Base-by-base conservation (phyloP, 2,113 vertebrate genomes). In the Struthio camelus region DNA sequence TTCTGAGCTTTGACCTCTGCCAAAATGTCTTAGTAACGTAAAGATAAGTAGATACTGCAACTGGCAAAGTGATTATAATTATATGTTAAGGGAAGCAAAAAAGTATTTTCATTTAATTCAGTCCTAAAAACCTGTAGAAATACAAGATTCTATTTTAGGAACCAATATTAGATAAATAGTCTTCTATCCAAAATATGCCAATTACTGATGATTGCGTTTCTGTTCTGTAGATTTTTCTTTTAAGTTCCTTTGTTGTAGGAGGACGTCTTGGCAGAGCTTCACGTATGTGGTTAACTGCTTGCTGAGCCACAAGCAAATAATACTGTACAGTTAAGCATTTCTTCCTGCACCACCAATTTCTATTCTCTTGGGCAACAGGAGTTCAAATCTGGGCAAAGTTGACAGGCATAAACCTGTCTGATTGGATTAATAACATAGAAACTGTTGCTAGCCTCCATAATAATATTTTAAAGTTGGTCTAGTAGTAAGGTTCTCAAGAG, bases 161-260 rank as follows among this genome's bases (percentile, higher is more conserved):
- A 83, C 1, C 1, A 73, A 88, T 95, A 87, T 75, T 94, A 92
- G 93, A 90, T 96, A 97, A 97, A 97, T 93, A 96, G 12, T 15
- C 27, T 77, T 83, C 75, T 86, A 70, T 95, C 88, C 76, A 93
- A 87, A 95, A 92, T 89, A 67, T 79, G 50, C 84, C 93, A 96
- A 54, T 87, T 94, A 66, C 89, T 96, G 80, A 36, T 80, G 82
- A 94, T 83, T 92, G 38, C 93, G 67, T 85, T 89, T 96, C 70
- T 89, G 72, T 96, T 94, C 91, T 86, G 38, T 66, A 71, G 38
- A n/a, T 73, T 83, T 70, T 67, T 34, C 53, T 46, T 64, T 73
- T 46, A 69, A 96, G 42, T 92, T 96, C 85, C 53, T 97, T 97
- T 97, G 70, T 96, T 96, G 92, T 93, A 87, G 92, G 91, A 97